These are phyloP conservation scores for Sapajus apella DNA, from an alignment of 2,113 vertebrate genomes.

Conservation along the genomic window DNA sequence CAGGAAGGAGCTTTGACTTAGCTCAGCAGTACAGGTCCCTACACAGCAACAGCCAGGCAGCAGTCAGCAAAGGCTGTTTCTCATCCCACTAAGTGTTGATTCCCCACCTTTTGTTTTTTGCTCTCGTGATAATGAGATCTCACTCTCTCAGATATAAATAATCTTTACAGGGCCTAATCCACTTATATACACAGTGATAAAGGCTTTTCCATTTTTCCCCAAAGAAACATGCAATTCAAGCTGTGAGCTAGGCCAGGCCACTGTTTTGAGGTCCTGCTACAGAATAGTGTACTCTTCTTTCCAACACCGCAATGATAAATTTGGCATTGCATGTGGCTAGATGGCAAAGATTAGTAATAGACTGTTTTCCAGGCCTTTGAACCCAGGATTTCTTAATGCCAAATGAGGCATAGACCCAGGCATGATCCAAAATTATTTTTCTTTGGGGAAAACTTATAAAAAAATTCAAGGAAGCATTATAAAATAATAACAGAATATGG, in stretches of 20 bases:
- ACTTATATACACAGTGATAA: constrained; percentile 70
- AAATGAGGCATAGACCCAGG: neutral
- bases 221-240: constrained; percentile 95
- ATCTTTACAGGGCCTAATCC: constrained; percentile 56
- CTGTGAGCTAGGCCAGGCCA: constrained; percentile 94
- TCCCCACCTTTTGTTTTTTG: neutral
- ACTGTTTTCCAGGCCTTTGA: neutral
- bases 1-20: neutral
- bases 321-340: neutral
- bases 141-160: constrained; percentile 37
- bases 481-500: neutral
- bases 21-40: neutral
- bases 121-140: neutral
- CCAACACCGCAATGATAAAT: constrained; percentile 23
- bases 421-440: neutral
- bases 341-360: neutral
- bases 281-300: constrained; percentile 77
- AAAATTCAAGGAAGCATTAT: neutral
- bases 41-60: rapidly evolving
- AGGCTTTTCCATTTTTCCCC: constrained; percentile 75
- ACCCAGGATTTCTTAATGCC: neutral
- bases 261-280: constrained; percentile 98
- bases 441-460: neutral
- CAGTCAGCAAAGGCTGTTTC: neutral
- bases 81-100: neutral